Evolutionary conservation across 2,888 invertebrate genomes (phyloP).

Genomic region (Troilus luridus): DNA sequence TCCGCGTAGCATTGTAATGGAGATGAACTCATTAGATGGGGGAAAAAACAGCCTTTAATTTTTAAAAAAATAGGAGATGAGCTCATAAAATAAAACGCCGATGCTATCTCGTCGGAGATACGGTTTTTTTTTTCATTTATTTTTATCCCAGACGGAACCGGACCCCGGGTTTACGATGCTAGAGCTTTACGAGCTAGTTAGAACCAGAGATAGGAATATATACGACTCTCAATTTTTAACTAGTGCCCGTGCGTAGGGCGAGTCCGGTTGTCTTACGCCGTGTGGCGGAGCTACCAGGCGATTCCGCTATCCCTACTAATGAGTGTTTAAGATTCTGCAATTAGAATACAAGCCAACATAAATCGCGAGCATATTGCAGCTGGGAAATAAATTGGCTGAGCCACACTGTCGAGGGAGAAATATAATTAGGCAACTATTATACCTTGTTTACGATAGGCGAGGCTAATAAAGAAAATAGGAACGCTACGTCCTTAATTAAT

Average conservation of each 20-base stretch:
- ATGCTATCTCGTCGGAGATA: constrained; percentile 12
- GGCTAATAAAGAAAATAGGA: background rate
- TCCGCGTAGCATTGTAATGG: constrained; percentile 34
- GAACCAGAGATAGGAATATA: constrained; percentile 35
- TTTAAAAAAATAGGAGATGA: constrained; percentile 32
- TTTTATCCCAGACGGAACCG: constrained; percentile 13
- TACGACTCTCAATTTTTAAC: constrained; percentile 35
- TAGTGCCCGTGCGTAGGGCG: constrained; percentile 4
- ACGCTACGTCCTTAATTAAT: background rate
- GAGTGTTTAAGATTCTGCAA: background rate
- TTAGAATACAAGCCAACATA: constrained; percentile 19
- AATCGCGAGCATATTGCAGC: background rate
- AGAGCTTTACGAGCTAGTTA: constrained; percentile 29
- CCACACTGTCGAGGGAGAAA: background rate
- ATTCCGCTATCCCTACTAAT: background rate
- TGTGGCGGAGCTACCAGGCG: background rate
- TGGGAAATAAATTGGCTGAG: background rate
- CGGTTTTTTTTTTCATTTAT: background rate
- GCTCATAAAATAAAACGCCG: constrained; percentile 26
- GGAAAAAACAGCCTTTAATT: background rate
- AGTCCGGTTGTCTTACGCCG: background rate
- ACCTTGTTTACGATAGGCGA: background rate
- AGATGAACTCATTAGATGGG: constrained; percentile 28
- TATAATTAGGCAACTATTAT: background rate
- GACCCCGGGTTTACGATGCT: constrained; percentile 29